These are phyloP conservation scores for Caerostris extrusa DNA, from an alignment of 1,140 invertebrate species.

Conservation along the genomic window DNA sequence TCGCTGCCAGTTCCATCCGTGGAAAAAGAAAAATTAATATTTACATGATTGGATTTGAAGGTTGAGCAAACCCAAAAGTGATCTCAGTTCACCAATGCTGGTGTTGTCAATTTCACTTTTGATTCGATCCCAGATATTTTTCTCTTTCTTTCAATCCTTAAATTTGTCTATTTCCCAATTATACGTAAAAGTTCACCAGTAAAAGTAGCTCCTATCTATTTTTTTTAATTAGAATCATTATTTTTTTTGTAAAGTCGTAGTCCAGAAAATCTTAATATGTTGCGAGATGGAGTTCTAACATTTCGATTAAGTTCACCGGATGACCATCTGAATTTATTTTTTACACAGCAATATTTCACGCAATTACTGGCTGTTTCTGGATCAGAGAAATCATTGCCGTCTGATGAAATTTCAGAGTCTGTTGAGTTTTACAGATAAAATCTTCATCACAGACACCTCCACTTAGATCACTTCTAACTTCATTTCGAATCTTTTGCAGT, in stretches of 20 bases:
- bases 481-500: neutral
- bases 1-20: conserved; percentile 1
- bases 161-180: conserved; percentile 20
- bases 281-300: conserved; percentile 22
- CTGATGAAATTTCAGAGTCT: conserved; percentile 14
- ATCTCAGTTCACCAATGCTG: neutral
- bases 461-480: conserved; percentile 22
- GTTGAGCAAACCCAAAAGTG: neutral
- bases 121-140: neutral
- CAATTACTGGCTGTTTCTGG: neutral
- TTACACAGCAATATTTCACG: neutral
- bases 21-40: conserved; percentile 1
- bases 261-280: neutral
- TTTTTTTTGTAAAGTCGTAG: neutral
- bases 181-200: neutral
- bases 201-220: neutral
- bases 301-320: neutral
- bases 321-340: conserved; percentile 31
- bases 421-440: neutral
- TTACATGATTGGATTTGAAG: conserved; percentile 45
- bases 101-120: conserved; percentile 28
- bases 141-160: conserved; percentile 21
- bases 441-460: neutral
- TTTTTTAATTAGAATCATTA: neutral
- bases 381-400: neutral